Percentiles rank a stretch among this genome's conserved stretches.
phyloP scores from a whole-genome alignment of 2,797 vertebrate species.

The Remorina albescens region DNA sequence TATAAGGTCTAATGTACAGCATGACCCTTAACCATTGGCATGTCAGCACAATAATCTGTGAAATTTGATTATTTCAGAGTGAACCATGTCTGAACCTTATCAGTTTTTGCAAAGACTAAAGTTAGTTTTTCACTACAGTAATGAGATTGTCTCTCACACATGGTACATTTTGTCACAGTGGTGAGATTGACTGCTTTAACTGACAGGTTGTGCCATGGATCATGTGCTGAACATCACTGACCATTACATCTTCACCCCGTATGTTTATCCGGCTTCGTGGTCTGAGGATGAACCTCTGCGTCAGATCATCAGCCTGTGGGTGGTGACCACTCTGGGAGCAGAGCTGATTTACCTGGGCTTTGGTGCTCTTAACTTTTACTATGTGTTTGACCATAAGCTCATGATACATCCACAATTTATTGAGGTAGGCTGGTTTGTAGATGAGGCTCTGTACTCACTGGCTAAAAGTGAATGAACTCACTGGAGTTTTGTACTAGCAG shows the following conservation, averaged over 20 bases:
- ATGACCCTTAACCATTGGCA: neutral
- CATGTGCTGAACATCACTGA: slow-evolving; percentile 87
- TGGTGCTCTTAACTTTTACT: slow-evolving; percentile 88
- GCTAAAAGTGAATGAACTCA: neutral
- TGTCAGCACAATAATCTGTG: neutral
- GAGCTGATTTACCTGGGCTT: slow-evolving; percentile 88
- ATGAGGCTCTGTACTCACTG: neutral
- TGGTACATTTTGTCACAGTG: neutral
- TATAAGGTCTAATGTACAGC: neutral
- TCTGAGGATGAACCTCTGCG: slow-evolving; percentile 67
- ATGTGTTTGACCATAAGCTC: slow-evolving; percentile 90
- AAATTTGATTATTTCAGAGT: neutral
- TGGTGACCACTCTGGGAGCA: slow-evolving; percentile 90
- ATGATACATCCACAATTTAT: slow-evolving; percentile 94
- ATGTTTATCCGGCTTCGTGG: slow-evolving; percentile 85
- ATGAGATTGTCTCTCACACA: neutral
- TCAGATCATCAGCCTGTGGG: slow-evolving; percentile 90
- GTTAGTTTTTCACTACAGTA: neutral
- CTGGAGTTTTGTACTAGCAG: neutral
- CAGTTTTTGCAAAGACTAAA: no score
- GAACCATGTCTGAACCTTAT: neutral
- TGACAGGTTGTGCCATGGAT: slow-evolving; percentile 87
- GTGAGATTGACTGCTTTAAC: neutral
- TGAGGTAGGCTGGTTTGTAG: slow-evolving; percentile 79
- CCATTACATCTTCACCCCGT: slow-evolving; percentile 87